Conservation (phyloP, 2,888 invertebrate genomes). For the Metallyticus violacea region DNA sequence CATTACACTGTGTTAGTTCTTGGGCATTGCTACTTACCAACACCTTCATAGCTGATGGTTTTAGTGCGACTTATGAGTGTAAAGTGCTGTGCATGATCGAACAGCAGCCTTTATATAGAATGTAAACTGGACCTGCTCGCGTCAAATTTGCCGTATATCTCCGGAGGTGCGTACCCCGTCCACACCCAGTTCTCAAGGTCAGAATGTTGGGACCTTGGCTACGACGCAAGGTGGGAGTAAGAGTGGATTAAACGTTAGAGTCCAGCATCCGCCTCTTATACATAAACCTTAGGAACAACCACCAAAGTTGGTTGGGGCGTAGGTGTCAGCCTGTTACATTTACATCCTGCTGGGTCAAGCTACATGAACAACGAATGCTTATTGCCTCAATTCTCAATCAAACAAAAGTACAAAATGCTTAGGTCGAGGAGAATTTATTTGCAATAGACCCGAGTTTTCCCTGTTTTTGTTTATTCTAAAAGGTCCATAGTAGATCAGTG, state of each 20-base stretch:
- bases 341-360: too few relatives aligned
- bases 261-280: background rate
- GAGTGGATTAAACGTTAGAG: background rate
- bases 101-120: slow-evolving; percentile 8
- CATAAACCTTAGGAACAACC: background rate
- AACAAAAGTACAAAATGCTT: too few relatives aligned
- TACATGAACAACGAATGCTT: too few relatives aligned
- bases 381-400: too few relatives aligned
- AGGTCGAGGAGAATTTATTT: too few relatives aligned
- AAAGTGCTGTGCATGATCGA: background rate
- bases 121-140: background rate
- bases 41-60: slow-evolving; percentile 41
- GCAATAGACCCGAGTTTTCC: too few relatives aligned
- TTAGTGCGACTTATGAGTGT: slow-evolving; percentile 22
- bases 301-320: background rate
- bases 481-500: too few relatives aligned
- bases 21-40: slow-evolving; percentile 39
- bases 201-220: background rate
- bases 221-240: background rate
- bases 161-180: background rate
- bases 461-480: too few relatives aligned
- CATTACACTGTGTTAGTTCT: too few relatives aligned
- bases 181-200: slow-evolving; percentile 30
- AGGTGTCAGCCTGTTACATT: too few relatives aligned
- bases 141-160: background rate